Conservation (phyloP, 2,113 vertebrate species). For the Lanius ludovicianus region DNA sequence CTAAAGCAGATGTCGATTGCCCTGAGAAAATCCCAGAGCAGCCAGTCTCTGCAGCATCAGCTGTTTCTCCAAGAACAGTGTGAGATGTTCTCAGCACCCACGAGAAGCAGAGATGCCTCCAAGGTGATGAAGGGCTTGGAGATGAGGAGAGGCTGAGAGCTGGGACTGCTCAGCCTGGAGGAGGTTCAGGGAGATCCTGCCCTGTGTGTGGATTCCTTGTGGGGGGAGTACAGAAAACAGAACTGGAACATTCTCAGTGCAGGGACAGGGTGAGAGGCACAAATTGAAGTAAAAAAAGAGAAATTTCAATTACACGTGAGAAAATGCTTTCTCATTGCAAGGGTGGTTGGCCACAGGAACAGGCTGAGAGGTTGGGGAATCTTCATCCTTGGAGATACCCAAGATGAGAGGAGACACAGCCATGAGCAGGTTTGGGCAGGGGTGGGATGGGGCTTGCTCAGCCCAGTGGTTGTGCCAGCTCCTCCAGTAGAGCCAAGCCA, state of each 20-base stretch:
- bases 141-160: neutral
- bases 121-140: neutral
- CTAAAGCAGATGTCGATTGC: neutral
- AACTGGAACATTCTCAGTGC: neutral
- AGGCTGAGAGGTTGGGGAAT: neutral
- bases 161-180: neutral
- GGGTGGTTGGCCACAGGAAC: neutral
- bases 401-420: neutral
- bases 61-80: neutral
- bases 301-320: neutral
- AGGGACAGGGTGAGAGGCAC: neutral
- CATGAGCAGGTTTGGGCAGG: neutral
- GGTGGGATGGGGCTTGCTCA: neutral
- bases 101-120: neutral
- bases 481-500: neutral
- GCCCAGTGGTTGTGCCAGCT: neutral
- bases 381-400: neutral
- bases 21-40: neutral
- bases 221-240: neutral
- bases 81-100: accelerated
- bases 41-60: neutral
- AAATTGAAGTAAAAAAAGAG: neutral
- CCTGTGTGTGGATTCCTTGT: accelerated
- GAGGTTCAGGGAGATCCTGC: neutral
- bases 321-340: neutral